These are phyloP conservation scores for Pseudomyrmex cubaensis DNA, from an alignment of 1,140 invertebrate genomes.

Conservation along the genomic window DNA sequence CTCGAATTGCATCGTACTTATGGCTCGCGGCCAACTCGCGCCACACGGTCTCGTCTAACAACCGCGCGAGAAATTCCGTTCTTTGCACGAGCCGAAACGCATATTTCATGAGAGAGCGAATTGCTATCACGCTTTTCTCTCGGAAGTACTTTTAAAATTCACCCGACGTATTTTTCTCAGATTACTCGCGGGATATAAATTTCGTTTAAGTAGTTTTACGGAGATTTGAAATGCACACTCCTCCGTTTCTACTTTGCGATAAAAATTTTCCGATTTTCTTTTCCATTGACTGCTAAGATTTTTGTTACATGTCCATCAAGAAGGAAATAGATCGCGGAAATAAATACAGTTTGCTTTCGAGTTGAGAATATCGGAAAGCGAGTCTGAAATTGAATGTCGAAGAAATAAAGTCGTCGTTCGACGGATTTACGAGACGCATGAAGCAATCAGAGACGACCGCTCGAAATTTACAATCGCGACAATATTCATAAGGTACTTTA, in stretches of 20 bases:
- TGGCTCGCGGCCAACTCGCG: slow-evolving; percentile 36
- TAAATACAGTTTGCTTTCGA: not conserved
- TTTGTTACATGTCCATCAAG: not conserved
- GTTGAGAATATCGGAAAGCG: not conserved
- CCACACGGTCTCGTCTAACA: slow-evolving; percentile 1
- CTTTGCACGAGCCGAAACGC: slow-evolving; percentile 35
- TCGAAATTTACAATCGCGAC: not conserved
- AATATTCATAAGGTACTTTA: slow-evolving; percentile 36
- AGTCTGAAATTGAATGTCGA: slow-evolving; percentile 2
- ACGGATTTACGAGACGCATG: not conserved
- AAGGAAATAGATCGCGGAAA: slow-evolving; percentile 10
- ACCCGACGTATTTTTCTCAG: slow-evolving; percentile 4
- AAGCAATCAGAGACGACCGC: not conserved
- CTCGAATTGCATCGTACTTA: slow-evolving; percentile 57
- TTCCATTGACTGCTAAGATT: not conserved
- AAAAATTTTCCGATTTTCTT: no score
- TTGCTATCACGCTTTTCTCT: not conserved
- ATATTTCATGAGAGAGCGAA: slow-evolving; percentile 33
- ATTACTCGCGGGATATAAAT: not conserved
- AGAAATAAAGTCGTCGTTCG: slow-evolving; percentile 5
- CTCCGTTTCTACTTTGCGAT: not conserved
- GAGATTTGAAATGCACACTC: slow-evolving; percentile 8
- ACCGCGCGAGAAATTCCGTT: slow-evolving; percentile 17
- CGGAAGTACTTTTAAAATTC: slow-evolving; percentile 23
- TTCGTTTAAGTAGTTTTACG: not conserved